phyloP scores from a whole-genome alignment of 2,888 invertebrate genomes.

The Trachelus tabidus region DNA sequence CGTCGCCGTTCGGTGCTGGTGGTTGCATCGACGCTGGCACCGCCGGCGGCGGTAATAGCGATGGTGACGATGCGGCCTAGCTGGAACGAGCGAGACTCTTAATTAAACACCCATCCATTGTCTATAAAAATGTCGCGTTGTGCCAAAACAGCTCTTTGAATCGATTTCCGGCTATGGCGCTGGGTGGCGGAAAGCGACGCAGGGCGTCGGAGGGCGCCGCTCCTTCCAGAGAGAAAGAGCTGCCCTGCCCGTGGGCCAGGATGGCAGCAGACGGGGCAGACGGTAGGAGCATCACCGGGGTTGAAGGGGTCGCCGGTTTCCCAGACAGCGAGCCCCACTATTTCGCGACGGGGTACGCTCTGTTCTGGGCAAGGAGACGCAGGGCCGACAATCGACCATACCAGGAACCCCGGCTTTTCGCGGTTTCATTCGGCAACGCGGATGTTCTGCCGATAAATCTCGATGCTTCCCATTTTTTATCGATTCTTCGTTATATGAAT shows the following conservation, averaged over 20 bases:
- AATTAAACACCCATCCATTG: constrained; percentile 25
- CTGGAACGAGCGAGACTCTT: constrained; percentile 8
- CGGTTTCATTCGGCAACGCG: no score
- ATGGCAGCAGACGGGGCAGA: background rate
- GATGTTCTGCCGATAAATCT: no score
- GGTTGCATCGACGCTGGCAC: no score
- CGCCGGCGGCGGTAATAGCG: no score
- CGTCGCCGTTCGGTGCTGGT: no score
- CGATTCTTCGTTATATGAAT: no score
- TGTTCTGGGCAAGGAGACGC: background rate
- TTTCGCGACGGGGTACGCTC: background rate
- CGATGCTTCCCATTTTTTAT: no score
- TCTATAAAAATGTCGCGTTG: constrained; percentile 25
- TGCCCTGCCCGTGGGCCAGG: no score
- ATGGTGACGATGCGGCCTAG: no score
- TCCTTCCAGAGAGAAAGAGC: no score
- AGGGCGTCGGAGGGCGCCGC: constrained; percentile 2
- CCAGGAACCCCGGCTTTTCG: no score
- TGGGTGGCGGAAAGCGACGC: constrained; percentile 6
- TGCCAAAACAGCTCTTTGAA: constrained; percentile 26
- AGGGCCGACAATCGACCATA: background rate
- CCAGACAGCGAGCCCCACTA: constrained; percentile 1
- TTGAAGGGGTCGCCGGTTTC: constrained; percentile 1
- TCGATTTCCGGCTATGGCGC: constrained; percentile 16
- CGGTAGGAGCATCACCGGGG: background rate